These are phyloP conservation scores for Lates calcarifer DNA, from an alignment of 2,113 vertebrate genomes.

Conservation along the genomic window DNA sequence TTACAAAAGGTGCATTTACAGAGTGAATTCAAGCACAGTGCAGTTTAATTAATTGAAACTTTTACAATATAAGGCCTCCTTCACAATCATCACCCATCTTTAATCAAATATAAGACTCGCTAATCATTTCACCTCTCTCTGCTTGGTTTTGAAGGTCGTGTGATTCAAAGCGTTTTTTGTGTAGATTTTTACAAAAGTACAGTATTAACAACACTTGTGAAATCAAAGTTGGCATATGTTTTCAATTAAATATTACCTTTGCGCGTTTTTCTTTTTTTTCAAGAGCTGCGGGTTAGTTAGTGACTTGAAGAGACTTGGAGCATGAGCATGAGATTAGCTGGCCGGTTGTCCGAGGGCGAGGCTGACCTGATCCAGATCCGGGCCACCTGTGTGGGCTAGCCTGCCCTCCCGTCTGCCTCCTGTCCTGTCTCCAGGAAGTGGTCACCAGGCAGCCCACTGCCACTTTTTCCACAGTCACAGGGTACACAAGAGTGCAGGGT, in stretches of 20 bases:
- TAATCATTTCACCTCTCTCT: constrained; percentile 48
- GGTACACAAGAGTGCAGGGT: neutral
- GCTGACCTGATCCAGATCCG: constrained; percentile 77
- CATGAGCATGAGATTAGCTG: constrained; percentile 46
- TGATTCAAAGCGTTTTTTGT: constrained; percentile 45
- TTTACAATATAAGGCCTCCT: constrained; percentile 61
- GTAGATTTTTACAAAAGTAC: constrained; percentile 30
- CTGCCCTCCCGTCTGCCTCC: constrained; percentile 79
- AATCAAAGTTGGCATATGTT: constrained; percentile 47
- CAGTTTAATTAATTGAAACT: constrained; percentile 79
- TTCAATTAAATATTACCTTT: constrained; percentile 42
- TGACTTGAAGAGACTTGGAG: constrained; percentile 46
- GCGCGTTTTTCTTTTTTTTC: neutral
- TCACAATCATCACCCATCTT: constrained; percentile 62
- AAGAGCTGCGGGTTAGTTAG: constrained; percentile 30
- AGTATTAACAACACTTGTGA: constrained; percentile 40
- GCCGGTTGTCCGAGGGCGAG: constrained; percentile 38
- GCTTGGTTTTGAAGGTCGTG: constrained; percentile 40
- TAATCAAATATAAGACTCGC: constrained; percentile 59
- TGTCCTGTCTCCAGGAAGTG: constrained; percentile 79
- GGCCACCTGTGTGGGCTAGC: constrained; percentile 79
- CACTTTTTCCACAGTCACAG: constrained; percentile 16
- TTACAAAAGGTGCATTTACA: constrained; percentile 79
- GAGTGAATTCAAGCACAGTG: constrained; percentile 77
- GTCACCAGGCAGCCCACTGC: constrained; percentile 70